Base-by-base conservation (phyloP, 53 echinoderm and acorn worm species). In the Holothuria leucospilota region DNA sequence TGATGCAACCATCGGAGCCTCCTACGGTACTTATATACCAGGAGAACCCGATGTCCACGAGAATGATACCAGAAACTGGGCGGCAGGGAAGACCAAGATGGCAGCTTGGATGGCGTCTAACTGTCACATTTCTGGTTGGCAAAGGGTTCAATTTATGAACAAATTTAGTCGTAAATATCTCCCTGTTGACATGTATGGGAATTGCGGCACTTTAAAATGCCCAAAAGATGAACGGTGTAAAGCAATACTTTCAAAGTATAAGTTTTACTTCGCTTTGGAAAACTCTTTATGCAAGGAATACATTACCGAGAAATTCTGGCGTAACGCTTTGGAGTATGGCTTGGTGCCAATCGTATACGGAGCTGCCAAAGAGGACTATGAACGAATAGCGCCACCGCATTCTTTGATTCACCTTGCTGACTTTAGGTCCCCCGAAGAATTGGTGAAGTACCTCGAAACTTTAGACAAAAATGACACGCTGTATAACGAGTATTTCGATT, bases 231-330 rank as follows among this genome's bases (percentile, higher is more conserved):
- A 64, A 28, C 42, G 20, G 13, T 92, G 90, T 42, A 73, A 61
- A 25, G 74, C 58, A 9, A 85, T 89, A 23, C 66, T 87, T 56
- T 27, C 73, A 18, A 49, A 63, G 0, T 92, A 92, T 77, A 94
- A 94, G 59, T 94, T 94, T 87, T 90, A 90, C 67, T 87, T 94
- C 1, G 87, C 94, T 20, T 77, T 94, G 14, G 94, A 94, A 69
- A 94, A 92, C 59, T 86, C 90, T 14, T 59, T 87, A 29, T 94
- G 94, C 63, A 86, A 65, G 4, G 92, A 92, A 38, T 94, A 94
- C 28, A 92, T 92, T 29, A 90, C 94, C 23, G 94, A 94, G 84
- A 94, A 94, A 81, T 87, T 94, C 39, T 94, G 94, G 94, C 74
- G 59, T 29, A 91, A 92, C 34, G 85, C 74, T n/a, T 82, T 94